Evolutionary conservation across 1,140 invertebrate genomes (phyloP).

Genomic region (Riptortus pedestris): DNA sequence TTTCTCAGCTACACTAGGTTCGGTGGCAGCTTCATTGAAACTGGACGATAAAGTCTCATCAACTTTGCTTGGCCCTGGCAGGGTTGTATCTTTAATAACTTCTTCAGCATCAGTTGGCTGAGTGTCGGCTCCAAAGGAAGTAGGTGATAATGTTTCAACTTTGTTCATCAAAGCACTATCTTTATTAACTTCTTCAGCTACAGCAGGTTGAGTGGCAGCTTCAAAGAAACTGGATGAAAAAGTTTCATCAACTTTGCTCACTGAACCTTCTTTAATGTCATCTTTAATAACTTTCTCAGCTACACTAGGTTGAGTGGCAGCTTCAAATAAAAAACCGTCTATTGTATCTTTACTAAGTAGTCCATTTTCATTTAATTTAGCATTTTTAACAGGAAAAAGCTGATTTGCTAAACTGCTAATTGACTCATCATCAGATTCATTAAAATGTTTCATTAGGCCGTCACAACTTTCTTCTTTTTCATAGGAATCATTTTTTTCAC

Average conservation of each 20-base stretch:
- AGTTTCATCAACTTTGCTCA: not conserved
- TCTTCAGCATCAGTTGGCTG: no score
- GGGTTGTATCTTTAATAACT: not conserved
- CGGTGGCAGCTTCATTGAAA: no score
- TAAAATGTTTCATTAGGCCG: no score
- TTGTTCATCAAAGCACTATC: no score
- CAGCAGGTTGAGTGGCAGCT: not conserved
- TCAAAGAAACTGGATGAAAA: constrained; percentile 1
- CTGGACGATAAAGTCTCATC: no score
- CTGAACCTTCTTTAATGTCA: not conserved
- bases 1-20: no score
- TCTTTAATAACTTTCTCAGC: no score
- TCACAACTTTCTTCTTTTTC: not conserved
- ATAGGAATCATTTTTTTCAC: not conserved
- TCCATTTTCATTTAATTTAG: no score
- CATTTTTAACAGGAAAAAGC: no score
- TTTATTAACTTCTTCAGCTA: no score
- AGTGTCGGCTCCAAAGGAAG: not conserved
- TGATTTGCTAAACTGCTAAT: no score
- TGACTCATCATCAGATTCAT: not conserved
- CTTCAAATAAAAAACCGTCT: not conserved
- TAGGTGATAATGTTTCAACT: no score
- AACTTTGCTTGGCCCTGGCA: not conserved
- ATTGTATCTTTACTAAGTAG: not conserved
- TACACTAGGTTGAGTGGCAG: not conserved